Percentiles rank a stretch among this genome's conserved stretches.
phyloP scores from a whole-genome alignment of 2,113 vertebrate genomes.

The Ifrita kowaldi region DNA sequence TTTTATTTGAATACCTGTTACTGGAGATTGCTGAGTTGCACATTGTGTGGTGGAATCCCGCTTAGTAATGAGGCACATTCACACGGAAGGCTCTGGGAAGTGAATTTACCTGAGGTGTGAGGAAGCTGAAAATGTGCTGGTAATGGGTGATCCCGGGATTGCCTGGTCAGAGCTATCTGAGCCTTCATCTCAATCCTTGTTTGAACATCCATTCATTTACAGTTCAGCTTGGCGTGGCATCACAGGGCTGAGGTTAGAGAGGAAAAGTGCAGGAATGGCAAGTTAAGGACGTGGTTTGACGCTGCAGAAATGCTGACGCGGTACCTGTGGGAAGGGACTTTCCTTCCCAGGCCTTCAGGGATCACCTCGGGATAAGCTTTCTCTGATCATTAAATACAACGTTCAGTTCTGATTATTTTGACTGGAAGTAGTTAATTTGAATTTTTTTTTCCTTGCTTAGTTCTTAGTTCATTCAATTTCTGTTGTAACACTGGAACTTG shows the following conservation, averaged over 20 bases:
- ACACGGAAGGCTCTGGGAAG: background rate
- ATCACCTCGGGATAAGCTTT: background rate
- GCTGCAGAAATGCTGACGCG: background rate
- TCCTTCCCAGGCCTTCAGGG: background rate
- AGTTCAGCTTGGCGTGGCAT: background rate
- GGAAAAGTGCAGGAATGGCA: background rate
- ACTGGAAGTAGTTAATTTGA: background rate
- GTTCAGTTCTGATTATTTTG: background rate
- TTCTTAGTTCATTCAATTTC: background rate
- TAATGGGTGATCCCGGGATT: background rate
- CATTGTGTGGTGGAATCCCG: fast-evolving
- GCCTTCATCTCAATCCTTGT: background rate
- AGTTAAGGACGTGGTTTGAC: background rate
- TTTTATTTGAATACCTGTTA: background rate
- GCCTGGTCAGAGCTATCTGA: background rate
- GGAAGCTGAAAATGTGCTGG: background rate
- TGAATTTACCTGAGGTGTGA: background rate
- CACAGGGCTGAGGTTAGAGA: background rate
- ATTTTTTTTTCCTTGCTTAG: background rate
- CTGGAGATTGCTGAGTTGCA: background rate
- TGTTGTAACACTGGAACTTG: background rate
- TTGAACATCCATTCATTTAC: background rate
- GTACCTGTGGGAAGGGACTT: background rate
- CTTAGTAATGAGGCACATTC: background rate
- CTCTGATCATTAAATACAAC: fast-evolving